Conservation (phyloP, 2,113 vertebrate genomes). For the Pterocles burchelli region DNA sequence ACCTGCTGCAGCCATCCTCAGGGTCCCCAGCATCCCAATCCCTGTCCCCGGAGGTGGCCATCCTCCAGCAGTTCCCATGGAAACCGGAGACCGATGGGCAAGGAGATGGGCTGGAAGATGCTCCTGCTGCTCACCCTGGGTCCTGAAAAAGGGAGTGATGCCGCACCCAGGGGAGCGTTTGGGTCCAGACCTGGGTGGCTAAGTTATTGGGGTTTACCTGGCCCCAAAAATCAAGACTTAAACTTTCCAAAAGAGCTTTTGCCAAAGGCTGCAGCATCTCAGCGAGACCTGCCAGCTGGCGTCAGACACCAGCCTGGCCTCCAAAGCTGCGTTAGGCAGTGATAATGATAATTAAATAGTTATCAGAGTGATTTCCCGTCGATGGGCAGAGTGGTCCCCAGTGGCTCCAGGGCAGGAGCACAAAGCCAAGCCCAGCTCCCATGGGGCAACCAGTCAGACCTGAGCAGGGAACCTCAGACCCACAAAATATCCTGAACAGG, state of each 20-base stretch:
- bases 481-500: background rate
- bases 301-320: background rate
- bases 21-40: background rate
- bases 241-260: background rate
- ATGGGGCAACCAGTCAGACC: background rate
- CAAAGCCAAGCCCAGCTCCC: background rate
- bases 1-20: background rate
- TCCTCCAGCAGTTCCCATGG: slow-evolving; percentile 29
- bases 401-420: background rate
- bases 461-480: background rate
- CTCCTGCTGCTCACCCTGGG: background rate
- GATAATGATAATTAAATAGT: background rate
- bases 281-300: background rate
- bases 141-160: background rate
- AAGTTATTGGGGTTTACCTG: background rate
- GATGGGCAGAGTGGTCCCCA: background rate
- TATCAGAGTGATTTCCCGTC: background rate
- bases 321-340: rapidly evolving
- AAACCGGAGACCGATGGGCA: background rate
- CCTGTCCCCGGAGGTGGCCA: background rate
- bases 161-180: background rate
- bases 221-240: background rate
- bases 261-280: background rate
- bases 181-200: no score
- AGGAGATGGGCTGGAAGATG: background rate